phyloP scores from a whole-genome alignment of 1,140 invertebrate species.

The Oncopodura yosiiana region DNA sequence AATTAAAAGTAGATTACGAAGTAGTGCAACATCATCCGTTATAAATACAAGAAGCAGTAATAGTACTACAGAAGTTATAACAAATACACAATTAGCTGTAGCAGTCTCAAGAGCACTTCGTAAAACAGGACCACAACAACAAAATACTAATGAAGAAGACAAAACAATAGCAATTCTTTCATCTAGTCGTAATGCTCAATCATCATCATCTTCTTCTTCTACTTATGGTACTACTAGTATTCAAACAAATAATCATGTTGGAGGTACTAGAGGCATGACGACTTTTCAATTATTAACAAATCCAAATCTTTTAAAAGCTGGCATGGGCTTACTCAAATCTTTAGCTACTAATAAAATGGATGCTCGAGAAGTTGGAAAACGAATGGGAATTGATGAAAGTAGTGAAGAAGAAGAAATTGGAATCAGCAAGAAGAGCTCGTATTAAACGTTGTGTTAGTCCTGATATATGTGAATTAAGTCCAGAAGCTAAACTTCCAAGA shows the following conservation, averaged over 20 bases:
- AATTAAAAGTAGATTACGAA: not conserved
- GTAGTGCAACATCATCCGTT: not conserved
- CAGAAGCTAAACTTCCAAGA: not conserved
- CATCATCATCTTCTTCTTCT: too few relatives aligned
- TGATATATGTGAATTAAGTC: conserved; percentile 15
- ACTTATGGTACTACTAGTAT: conserved; percentile 8
- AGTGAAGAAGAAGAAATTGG: not conserved
- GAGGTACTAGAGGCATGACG: not conserved
- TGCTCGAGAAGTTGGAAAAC: not conserved
- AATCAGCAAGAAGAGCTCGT: too few relatives aligned
- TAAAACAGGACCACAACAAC: too few relatives aligned
- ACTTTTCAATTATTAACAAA: conserved; percentile 12
- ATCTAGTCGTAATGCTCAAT: too few relatives aligned
- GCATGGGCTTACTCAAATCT: conserved; percentile 10
- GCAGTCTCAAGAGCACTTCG: too few relatives aligned
- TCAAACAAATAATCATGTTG: conserved; percentile 2
- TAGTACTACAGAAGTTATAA: not conserved
- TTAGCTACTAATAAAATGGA: conserved; percentile 1
- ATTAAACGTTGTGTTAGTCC: conserved; percentile 14
- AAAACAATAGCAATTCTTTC: conserved; percentile 4
- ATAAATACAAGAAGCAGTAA: not conserved
- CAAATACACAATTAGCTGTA: too few relatives aligned
- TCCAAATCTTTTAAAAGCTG: conserved; percentile 13
- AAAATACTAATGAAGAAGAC: not conserved
- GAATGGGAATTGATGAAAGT: not conserved